These are phyloP conservation scores for Glareola pratincola DNA, from an alignment of 2,113 vertebrate genomes.

Conservation along the genomic window DNA sequence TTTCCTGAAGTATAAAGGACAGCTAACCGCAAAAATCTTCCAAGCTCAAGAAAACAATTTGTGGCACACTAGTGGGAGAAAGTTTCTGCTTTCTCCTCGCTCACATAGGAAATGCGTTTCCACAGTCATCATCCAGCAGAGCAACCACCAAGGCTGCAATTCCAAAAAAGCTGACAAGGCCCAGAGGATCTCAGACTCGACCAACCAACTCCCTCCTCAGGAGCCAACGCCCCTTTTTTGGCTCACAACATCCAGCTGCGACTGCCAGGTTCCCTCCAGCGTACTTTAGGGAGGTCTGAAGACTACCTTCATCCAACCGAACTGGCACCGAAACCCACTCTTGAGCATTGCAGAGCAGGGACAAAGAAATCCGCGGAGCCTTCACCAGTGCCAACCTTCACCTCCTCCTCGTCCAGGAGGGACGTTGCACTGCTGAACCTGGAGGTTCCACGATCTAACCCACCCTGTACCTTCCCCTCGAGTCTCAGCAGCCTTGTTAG, in stretches of 20 bases:
- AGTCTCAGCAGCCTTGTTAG: not conserved
- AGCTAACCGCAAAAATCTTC: not conserved
- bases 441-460: not conserved
- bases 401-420: not conserved
- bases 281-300: not conserved
- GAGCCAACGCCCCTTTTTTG: not conserved
- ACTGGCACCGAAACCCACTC: not conserved
- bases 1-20: not conserved
- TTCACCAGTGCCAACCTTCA: not conserved
- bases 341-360: not conserved
- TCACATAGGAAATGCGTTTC: not conserved
- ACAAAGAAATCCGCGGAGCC: not conserved
- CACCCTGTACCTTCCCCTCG: not conserved
- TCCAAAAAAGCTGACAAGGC: not conserved
- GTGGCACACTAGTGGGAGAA: not conserved
- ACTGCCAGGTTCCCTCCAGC: not conserved
- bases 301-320: not conserved
- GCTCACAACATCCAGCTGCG: not conserved
- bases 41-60: not conserved
- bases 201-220: not conserved
- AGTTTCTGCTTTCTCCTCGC: not conserved
- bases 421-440: fast-evolving
- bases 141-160: not conserved
- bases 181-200: not conserved
- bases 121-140: not conserved